Evolutionary conservation across 2,797 vertebrate species (phyloP).

Genomic region (Melanotaenia maccullochi): DNA sequence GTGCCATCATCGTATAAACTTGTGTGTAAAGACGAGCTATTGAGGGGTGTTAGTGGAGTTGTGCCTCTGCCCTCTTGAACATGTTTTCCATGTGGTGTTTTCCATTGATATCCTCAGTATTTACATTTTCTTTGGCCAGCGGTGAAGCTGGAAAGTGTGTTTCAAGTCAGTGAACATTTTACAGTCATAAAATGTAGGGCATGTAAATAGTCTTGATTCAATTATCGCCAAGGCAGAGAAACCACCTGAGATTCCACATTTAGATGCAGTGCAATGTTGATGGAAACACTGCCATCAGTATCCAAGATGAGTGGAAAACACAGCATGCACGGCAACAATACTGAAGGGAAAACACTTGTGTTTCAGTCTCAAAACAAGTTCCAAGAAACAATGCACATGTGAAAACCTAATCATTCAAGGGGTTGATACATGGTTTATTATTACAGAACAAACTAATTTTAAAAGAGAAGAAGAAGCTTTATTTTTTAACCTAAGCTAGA

Average conservation of each 20-base stretch:
- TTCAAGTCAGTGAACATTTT: constrained; percentile 79
- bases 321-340: constrained; percentile 41
- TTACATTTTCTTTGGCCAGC: constrained; percentile 70
- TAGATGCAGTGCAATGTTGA: constrained; percentile 37
- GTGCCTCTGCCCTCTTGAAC: constrained; percentile 42
- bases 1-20: constrained; percentile 39
- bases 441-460: constrained; percentile 11
- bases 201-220: constrained; percentile 75
- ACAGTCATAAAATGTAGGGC: constrained; percentile 74
- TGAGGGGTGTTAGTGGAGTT: constrained; percentile 37
- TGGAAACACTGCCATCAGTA: constrained; percentile 44
- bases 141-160: constrained; percentile 69
- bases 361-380: constrained; percentile 17
- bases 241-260: constrained; percentile 74
- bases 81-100: constrained; percentile 76
- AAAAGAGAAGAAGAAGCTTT: constrained; percentile 13
- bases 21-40: constrained; percentile 34
- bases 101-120: constrained; percentile 76
- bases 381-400: background rate
- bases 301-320: constrained; percentile 43
- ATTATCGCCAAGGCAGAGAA: constrained; percentile 61
- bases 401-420: background rate
- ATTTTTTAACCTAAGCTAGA: constrained; percentile 17
- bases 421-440: constrained; percentile 10
- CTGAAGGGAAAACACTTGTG: constrained; percentile 16